Percentiles rank a stretch among this genome's conserved stretches.
Conservation (phyloP, 2,888 invertebrate species). For the Acanthacorydalis orientalis region DNA sequence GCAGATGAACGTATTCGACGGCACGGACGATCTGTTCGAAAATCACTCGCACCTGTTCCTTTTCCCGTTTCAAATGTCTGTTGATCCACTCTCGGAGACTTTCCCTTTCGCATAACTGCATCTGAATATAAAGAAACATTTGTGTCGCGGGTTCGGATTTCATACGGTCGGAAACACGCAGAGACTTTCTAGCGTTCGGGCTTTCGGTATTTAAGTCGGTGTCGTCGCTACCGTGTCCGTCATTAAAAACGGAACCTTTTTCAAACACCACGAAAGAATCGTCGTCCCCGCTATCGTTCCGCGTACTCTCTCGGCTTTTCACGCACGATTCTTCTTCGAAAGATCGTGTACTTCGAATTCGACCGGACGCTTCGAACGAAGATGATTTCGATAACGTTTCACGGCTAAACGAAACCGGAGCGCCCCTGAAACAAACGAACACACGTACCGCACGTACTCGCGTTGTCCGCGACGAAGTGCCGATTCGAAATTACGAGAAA, state of each 20-base stretch:
- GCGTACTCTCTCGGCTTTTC: no score
- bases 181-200: background rate
- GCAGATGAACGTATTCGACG: constrained; percentile 87
- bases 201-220: background rate
- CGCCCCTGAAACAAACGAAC: no score
- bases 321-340: no score
- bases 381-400: no score
- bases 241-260: background rate
- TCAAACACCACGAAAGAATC: no score
- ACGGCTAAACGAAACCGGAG: no score
- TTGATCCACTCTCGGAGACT: constrained; percentile 85
- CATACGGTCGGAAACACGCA: background rate
- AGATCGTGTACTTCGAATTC: no score
- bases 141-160: background rate
- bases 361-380: no score
- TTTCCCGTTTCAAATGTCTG: constrained; percentile 32
- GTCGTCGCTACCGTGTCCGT: background rate
- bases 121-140: constrained; percentile 87
- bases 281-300: no score
- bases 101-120: constrained; percentile 84
- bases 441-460: no score
- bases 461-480: no score
- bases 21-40: constrained; percentile 88
- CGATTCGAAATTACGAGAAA: no score
- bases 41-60: constrained; percentile 41